phyloP scores from a whole-genome alignment of 92 coral and sea anemone genomes.

The Paragorgia papillata region DNA sequence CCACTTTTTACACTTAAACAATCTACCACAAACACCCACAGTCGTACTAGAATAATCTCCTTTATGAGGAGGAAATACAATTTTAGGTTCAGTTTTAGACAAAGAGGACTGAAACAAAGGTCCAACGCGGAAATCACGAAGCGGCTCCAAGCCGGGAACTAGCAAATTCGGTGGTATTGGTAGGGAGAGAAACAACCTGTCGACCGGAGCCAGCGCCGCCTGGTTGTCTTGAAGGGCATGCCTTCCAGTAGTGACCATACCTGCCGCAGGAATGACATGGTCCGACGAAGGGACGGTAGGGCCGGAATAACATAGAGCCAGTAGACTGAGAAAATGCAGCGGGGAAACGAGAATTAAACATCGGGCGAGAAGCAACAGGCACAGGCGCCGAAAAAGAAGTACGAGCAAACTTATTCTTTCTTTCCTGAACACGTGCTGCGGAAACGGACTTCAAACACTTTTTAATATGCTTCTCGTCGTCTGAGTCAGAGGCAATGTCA shows the following conservation, averaged over 20 bases:
- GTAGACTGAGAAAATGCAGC: too few relatives aligned
- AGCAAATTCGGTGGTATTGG: too few relatives aligned
- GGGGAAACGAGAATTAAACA: too few relatives aligned
- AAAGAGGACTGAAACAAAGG: too few relatives aligned
- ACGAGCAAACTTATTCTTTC: neutral
- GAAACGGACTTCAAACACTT: neutral
- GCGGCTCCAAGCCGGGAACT: too few relatives aligned
- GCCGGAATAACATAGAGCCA: neutral
- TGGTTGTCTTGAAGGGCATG: too few relatives aligned
- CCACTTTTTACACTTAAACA: constrained; percentile 2
- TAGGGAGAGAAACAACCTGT: too few relatives aligned
- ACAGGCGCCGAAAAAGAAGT: neutral
- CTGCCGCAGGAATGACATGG: constrained; percentile 1
- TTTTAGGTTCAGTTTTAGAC: too few relatives aligned
- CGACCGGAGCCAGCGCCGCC: too few relatives aligned
- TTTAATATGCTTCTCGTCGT: neutral
- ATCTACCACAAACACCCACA: constrained; percentile 51
- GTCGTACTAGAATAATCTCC: neutral
- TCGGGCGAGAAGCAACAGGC: too few relatives aligned
- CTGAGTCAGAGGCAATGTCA: neutral
- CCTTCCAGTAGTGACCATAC: neutral
- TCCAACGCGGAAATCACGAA: too few relatives aligned
- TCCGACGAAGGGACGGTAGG: neutral
- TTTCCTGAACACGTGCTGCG: neutral
- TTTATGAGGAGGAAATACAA: neutral